A percentile compares a stretch with the other conserved stretches of the same genome.
phyloP scores from a whole-genome alignment of 2,797 vertebrate species.

The Pantherophis alleghaniensis region DNA sequence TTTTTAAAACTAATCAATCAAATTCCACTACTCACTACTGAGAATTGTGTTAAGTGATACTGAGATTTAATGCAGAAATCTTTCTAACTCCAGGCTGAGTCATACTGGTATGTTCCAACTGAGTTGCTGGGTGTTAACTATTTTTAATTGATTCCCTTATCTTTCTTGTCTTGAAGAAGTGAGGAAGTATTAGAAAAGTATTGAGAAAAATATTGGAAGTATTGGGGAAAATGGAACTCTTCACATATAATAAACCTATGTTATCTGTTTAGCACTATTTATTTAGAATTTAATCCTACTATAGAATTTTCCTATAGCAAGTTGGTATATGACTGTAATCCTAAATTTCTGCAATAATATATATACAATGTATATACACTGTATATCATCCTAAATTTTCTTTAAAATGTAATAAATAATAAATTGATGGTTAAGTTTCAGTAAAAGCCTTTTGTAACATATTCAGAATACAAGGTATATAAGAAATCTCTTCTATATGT shows the following conservation, averaged over 20 bases:
- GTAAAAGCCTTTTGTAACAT: not conserved
- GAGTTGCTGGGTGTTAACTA: not conserved
- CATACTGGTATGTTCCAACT: not conserved
- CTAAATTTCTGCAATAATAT: not conserved
- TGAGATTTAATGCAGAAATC: rapidly evolving
- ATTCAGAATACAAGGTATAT: not conserved
- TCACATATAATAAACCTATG: not conserved
- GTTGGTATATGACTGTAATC: not conserved
- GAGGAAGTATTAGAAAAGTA: not conserved
- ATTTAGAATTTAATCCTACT: not conserved
- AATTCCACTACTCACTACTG: not conserved
- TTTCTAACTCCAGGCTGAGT: slow-evolving; percentile 10
- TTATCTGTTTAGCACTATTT: not conserved
- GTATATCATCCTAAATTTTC: not conserved
- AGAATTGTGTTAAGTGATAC: not conserved
- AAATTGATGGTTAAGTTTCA: not conserved
- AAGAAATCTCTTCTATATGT: not conserved
- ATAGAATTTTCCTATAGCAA: not conserved
- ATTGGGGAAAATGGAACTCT: not conserved
- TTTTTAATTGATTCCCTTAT: not conserved
- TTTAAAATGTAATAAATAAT: not conserved
- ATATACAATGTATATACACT: not conserved
- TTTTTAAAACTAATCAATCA: not conserved
- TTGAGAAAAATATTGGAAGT: not conserved
- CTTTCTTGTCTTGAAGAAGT: not conserved